phyloP scores from a whole-genome alignment of 2,888 invertebrate species.

The Philhelius pedissequus region DNA sequence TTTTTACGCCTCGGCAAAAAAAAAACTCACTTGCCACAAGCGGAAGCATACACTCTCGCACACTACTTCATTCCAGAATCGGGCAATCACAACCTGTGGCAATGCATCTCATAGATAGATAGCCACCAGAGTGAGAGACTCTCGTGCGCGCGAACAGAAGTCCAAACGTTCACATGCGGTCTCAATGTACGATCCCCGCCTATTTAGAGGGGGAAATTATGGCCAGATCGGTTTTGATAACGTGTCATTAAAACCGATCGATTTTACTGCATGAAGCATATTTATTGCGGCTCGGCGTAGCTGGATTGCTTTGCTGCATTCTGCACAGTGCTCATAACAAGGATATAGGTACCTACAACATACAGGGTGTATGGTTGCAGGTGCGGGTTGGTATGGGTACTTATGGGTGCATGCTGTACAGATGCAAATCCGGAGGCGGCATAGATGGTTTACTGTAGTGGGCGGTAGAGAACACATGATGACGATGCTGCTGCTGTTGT shows the following conservation, averaged over 20 bases:
- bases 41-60: constrained; percentile 8
- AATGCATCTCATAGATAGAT: constrained; percentile 54
- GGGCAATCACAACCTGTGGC: constrained; percentile 63
- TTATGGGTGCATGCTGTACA: constrained; percentile 19
- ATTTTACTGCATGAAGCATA: constrained; percentile 55
- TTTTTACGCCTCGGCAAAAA: constrained; percentile 32
- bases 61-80: constrained; percentile 44
- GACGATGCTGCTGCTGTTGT: constrained; percentile 28
- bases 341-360: neutral
- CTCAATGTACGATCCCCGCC: constrained; percentile 48
- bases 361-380: constrained; percentile 43
- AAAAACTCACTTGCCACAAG: constrained; percentile 31
- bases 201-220: constrained; percentile 71
- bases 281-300: constrained; percentile 17
- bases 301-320: neutral
- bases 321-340: neutral
- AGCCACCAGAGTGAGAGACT: constrained; percentile 8
- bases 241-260: constrained; percentile 73
- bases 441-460: constrained; percentile 56
- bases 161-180: constrained; percentile 64
- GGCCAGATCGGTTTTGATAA: constrained; percentile 74
- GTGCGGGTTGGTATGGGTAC: too few relatives aligned
- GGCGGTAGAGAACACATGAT: constrained; percentile 46
- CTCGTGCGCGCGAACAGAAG: constrained; percentile 49
- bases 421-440: constrained; percentile 63